Base-by-base conservation (phyloP, 2,113 vertebrate species). In the Syngnathus scovelli region DNA sequence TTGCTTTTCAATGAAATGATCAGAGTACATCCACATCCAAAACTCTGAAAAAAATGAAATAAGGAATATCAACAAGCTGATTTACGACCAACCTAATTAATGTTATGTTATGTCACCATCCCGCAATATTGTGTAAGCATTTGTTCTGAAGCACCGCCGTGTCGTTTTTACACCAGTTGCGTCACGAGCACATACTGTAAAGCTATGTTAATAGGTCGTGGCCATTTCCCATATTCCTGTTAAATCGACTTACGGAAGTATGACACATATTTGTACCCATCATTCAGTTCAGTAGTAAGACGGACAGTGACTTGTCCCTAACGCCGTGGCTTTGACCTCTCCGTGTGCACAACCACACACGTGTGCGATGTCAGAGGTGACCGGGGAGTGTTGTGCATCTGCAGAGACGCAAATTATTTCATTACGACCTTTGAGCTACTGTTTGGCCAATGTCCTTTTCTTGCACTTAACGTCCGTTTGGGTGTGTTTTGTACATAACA, bases 301-400 rank as follows among this genome's bases (percentile, higher is more conserved):
- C 63, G 52, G 19, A 64, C 59, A 36, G 37, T 10, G 41, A 61
- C 37, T 2, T 64, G 54, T 23, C 15, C 19, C 39, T 4, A 15
- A 39, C 0, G 1, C 19, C 33, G 16, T 5, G 58, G 18, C 48
- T 62, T 41, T 70, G 68, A 69, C 36, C 49, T 70, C 39, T 51
- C n/a, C 7, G n/a, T 38, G 21, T 69, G 18, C 38, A 65, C 66
- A 23, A 10, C n/a, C 54, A 60, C 19, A 64, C 64, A 43, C 66
- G 39, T 9, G 49, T 38, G 38, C 27, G 13, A 68, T 78, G 64
- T 77, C 80, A 76, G n/a, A 79, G 0, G 1, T 54, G 37, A 18
- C 67, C 66, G 59, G 8, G 48, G 5, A 48, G 56, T 33, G 55
- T 66, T 66, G 61, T 66, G 43, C 33, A 43, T 70, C 19, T 36